These are phyloP conservation scores for Drosophila anomelani DNA, from an alignment of 2,888 invertebrate species.

Conservation along the genomic window DNA sequence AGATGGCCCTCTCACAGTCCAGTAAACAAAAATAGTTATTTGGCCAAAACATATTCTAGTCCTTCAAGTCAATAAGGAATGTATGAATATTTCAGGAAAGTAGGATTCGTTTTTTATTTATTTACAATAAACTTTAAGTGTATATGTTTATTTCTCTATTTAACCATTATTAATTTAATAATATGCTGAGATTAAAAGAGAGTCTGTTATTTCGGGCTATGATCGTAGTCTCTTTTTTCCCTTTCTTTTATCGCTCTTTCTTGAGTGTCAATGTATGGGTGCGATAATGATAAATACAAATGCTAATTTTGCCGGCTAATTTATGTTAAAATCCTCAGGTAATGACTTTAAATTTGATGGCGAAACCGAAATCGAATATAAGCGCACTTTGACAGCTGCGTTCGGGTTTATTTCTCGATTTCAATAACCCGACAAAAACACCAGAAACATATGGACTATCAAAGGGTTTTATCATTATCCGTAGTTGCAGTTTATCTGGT, in stretches of 20 bases:
- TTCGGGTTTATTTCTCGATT: neutral
- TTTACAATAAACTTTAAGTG: neutral
- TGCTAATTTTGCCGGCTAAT: constrained; percentile 43
- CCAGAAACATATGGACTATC: neutral
- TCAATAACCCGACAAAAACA: neutral
- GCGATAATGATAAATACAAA: constrained; percentile 36
- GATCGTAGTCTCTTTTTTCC: constrained; percentile 6
- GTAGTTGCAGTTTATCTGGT: neutral
- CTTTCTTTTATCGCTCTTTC: neutral
- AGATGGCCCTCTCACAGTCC: constrained; percentile 14
- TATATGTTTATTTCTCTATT: too few relatives aligned
- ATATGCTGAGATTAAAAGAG: neutral
- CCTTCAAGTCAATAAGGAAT: neutral
- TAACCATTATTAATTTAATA: too few relatives aligned
- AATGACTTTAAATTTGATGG: constrained; percentile 9
- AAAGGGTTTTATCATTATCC: neutral
- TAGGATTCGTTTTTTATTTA: neutral
- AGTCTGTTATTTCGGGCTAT: neutral
- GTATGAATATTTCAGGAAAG: neutral
- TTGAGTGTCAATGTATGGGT: constrained; percentile 11
- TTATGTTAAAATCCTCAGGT: constrained; percentile 28
- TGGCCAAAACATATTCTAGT: neutral
- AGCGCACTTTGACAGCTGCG: neutral
- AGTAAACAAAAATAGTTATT: constrained; percentile 13
- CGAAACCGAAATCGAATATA: constrained; percentile 1